These are phyloP conservation scores for Columba livia DNA, from an alignment of 2,113 vertebrate species.

Conservation along the genomic window DNA sequence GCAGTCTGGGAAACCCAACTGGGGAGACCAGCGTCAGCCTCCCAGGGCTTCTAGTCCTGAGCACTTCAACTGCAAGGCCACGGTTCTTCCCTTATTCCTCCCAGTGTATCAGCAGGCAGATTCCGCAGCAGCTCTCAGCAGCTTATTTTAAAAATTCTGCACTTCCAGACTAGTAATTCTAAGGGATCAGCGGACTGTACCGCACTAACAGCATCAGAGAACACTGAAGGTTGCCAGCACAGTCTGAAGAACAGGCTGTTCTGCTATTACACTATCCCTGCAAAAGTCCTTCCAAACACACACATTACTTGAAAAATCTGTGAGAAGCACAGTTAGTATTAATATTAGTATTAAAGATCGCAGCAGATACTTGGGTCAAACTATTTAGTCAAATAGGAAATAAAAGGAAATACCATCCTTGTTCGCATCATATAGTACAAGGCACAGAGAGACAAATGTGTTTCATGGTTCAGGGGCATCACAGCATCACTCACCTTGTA, in stretches of 20 bases:
- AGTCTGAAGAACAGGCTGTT: not conserved
- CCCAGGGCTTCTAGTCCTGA: not conserved
- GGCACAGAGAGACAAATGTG: not conserved
- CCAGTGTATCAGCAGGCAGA: not conserved
- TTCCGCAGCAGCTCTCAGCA: not conserved
- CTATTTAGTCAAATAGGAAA: not conserved
- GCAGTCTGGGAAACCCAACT: not conserved
- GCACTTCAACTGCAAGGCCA: not conserved
- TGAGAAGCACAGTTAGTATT: not conserved
- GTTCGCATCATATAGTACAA: not conserved
- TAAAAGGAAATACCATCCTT: not conserved
- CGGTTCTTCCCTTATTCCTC: not conserved
- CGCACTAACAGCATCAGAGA: not conserved
- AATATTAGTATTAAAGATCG: not conserved
- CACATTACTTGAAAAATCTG: not conserved
- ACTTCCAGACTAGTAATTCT: not conserved
- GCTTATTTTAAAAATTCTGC: not conserved
- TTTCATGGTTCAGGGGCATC: not conserved
- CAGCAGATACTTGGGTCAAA: not conserved
- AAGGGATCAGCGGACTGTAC: not conserved
- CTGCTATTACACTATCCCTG: not conserved
- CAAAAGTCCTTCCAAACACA: not conserved
- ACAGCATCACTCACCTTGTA: conserved; percentile 36
- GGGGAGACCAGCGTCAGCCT: not conserved
- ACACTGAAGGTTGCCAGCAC: not conserved